Percentiles rank a stretch among this genome's conserved stretches.
Evolutionary conservation across 30 jellyfish, hydroid and myxozoan genomes (phyloP).

Genomic region (Hydra vulgaris): DNA sequence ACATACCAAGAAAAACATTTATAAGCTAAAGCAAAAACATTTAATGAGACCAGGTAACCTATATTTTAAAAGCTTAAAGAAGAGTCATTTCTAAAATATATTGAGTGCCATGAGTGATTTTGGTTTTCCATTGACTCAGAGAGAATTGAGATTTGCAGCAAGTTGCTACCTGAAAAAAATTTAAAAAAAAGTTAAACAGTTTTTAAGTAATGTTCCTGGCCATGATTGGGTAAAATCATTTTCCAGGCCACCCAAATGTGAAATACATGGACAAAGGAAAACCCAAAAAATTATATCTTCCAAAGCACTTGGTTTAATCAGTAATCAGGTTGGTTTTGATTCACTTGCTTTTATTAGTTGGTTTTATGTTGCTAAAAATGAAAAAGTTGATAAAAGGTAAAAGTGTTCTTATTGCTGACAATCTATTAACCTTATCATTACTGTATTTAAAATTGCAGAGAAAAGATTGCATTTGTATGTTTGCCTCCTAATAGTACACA

Average conservation of each 20-base stretch:
- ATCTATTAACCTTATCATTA: not conserved
- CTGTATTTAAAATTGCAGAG: not conserved
- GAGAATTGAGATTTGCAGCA: no score
- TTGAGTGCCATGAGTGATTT: no score
- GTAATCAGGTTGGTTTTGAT: not conserved
- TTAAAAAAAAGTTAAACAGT: no score
- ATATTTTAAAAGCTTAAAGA: no score
- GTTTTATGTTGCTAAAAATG: not conserved
- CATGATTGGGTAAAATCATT: no score
- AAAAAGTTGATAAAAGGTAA: not conserved
- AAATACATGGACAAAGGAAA: not conserved
- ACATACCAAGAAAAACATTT: no score
- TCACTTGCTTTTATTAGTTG: not conserved
- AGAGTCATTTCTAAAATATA: no score
- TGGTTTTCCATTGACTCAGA: no score
- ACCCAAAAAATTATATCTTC: not conserved
- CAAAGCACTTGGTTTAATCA: not conserved
- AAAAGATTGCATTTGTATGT: conserved; percentile 14
- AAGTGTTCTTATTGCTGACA: conserved; percentile 18
- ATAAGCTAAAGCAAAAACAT: no score
- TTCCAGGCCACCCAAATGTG: not conserved
- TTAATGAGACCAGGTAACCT: no score
- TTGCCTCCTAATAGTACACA: conserved; percentile 19
- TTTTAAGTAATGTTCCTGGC: no score
- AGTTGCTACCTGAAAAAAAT: no score